Evolutionary conservation across 1,140 invertebrate species (phyloP).

Genomic region (Samia ricini): DNA sequence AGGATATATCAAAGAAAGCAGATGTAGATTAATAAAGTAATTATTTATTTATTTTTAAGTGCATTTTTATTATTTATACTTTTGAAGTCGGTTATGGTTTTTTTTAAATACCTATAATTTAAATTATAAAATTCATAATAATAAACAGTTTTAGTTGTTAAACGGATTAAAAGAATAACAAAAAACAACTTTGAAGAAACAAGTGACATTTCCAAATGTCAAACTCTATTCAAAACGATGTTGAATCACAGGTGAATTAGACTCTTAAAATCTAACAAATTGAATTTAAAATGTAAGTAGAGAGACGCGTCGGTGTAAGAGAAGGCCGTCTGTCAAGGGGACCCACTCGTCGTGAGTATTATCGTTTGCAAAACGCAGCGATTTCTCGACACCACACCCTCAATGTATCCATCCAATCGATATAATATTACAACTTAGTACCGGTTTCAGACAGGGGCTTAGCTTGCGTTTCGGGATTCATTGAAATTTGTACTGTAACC

Average conservation of each 20-base stretch:
- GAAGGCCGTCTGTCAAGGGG: conserved; percentile 14
- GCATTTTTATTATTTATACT: too few species aligned
- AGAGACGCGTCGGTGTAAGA: neutral
- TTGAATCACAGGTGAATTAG: neutral
- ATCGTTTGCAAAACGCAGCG: conserved; percentile 25
- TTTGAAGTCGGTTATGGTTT: too few species aligned
- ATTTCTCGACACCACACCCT: conserved; percentile 19
- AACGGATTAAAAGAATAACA: too few species aligned
- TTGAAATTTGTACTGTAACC: neutral
- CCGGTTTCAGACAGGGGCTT: neutral
- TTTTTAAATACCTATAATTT: too few species aligned
- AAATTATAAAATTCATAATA: too few species aligned
- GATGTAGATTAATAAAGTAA: too few species aligned
- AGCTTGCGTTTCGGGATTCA: neutral
- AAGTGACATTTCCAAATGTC: too few species aligned
- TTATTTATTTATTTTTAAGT: too few species aligned
- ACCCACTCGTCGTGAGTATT: conserved; percentile 16
- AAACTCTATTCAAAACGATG: too few species aligned
- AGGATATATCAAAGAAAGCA: too few species aligned
- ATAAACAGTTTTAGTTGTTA: too few species aligned
- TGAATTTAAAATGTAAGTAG: neutral
- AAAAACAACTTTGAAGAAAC: too few species aligned
- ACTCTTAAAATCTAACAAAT: neutral
- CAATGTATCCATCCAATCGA: neutral
- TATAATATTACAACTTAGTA: neutral